Evolutionary conservation across 2,797 vertebrate genomes (phyloP), one percentile per base, ranked within the genome.

Genomic region (Anniella stebbinsi): DNA sequence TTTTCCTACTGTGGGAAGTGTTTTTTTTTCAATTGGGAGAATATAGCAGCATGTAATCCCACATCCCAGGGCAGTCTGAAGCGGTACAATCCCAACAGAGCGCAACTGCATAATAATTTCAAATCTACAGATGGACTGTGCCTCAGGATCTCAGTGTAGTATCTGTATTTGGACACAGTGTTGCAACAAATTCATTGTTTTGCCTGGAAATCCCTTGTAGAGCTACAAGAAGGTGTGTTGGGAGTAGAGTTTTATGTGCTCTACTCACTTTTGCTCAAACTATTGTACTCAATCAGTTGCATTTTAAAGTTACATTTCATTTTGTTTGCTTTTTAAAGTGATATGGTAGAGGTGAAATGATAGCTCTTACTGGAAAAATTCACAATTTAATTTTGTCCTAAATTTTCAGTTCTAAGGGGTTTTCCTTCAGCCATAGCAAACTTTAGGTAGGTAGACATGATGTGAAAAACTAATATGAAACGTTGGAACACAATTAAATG

Each of bases 261-360:
- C 30, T 30, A 73, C 3, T 54, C 21, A 57, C n/a, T 73, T 57
- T 73, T 15, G 51, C 15, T 72, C 70, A n/a, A 72, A 72, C n/a
- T 36, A 36, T 15, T 7, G 5, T 72, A 72, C 70, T 72, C 45
- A 51, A 8, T 66, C 12, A 82, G 12, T 38, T 9, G 17, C 30
- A 25, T 69, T 84, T 84, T 84, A 28, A 69, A 82, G 60, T n/a
- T n/a, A n/a, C n/a, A n/a, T n/a, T n/a, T n/a, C n/a, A n/a, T 60
- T 30, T 6, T 33, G 45, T 51, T 33, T 12, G 13, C 17, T 30
- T 28, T 15, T 23, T 60, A n/a, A 72, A 85, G 15, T 69, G 30
- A 30, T 28, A 70, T 17, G 69, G 30, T 4, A 85, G 13, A 72
- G 21, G 11, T 66, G 36, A 82, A 60, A 63, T 18, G 25, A 60